Conservation (phyloP, 2,797 vertebrate species). For the Tenualosa thibaudeaui region DNA sequence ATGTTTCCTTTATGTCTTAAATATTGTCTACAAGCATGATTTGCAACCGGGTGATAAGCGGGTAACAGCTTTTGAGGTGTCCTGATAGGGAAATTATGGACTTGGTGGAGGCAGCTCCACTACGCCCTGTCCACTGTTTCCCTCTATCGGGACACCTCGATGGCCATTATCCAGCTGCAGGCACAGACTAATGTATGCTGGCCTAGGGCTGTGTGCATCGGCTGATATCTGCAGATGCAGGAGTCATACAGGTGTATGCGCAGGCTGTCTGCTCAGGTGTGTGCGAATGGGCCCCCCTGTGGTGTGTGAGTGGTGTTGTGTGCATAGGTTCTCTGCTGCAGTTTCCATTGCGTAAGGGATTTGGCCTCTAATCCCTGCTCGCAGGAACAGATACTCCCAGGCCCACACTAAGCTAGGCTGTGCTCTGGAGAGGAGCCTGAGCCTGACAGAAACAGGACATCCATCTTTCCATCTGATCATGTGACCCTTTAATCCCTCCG, state of each 20-base stretch:
- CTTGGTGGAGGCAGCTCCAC: too few species aligned
- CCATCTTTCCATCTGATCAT: slow-evolving; percentile 42
- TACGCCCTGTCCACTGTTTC: too few species aligned
- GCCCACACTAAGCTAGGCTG: slow-evolving; percentile 55
- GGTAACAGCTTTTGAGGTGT: too few species aligned
- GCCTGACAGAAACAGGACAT: slow-evolving; percentile 35
- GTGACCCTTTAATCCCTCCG: slow-evolving; percentile 29
- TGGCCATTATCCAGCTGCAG: too few species aligned
- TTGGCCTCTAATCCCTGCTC: slow-evolving; percentile 64
- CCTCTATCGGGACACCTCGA: too few species aligned
- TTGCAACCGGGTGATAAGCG: too few species aligned
- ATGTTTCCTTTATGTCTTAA: too few species aligned
- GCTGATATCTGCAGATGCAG: not conserved
- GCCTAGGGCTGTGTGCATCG: not conserved
- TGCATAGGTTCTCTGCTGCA: not conserved
- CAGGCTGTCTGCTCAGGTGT: not conserved
- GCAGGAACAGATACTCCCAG: slow-evolving; percentile 71
- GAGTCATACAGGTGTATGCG: not conserved
- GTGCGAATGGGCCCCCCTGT: not conserved
- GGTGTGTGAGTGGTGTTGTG: not conserved
- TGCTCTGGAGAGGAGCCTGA: not conserved
- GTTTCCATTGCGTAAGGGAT: slow-evolving; percentile 70
- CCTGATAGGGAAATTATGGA: too few species aligned
- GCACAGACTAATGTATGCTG: not conserved
- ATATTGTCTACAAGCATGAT: too few species aligned